These are phyloP conservation scores for Hypocryptadius cinnamomeus DNA, from an alignment of 2,113 vertebrate species.

Conservation along the genomic window DNA sequence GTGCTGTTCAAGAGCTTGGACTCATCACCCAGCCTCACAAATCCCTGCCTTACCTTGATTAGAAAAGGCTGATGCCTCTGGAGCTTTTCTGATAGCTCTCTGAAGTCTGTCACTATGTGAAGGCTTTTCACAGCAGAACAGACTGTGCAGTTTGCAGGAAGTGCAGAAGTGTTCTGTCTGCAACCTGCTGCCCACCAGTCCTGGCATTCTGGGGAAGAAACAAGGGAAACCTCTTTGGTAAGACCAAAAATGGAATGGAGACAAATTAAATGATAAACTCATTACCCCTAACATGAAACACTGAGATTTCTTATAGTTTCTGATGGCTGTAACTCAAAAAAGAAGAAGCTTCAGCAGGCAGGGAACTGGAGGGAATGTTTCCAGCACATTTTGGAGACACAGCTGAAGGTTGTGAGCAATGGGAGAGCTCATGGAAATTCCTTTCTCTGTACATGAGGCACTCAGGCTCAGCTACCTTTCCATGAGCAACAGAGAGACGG, in stretches of 20 bases:
- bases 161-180: slow-evolving; percentile 51
- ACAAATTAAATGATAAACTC: not conserved
- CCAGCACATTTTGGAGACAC: not conserved
- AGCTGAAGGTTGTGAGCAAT: not conserved
- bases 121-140: slow-evolving; percentile 63
- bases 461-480: not conserved
- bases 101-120: slow-evolving; percentile 36
- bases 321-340: not conserved
- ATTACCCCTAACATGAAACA: not conserved
- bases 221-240: not conserved
- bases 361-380: not conserved
- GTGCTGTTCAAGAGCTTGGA: not conserved
- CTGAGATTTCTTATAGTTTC: not conserved
- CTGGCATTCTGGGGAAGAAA: slow-evolving; percentile 60
- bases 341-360: not conserved
- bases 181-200: slow-evolving; percentile 64
- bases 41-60: slow-evolving; percentile 66
- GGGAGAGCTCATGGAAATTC: not conserved
- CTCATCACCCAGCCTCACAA: not conserved
- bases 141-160: slow-evolving; percentile 65
- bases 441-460: not conserved
- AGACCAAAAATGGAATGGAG: not conserved
- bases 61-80: slow-evolving; percentile 65
- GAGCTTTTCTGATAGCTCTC: slow-evolving; percentile 51
- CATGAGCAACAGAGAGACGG: not conserved